Evolutionary conservation across 1,140 invertebrate genomes (phyloP).

Genomic region (Camponotus vicinus): DNA sequence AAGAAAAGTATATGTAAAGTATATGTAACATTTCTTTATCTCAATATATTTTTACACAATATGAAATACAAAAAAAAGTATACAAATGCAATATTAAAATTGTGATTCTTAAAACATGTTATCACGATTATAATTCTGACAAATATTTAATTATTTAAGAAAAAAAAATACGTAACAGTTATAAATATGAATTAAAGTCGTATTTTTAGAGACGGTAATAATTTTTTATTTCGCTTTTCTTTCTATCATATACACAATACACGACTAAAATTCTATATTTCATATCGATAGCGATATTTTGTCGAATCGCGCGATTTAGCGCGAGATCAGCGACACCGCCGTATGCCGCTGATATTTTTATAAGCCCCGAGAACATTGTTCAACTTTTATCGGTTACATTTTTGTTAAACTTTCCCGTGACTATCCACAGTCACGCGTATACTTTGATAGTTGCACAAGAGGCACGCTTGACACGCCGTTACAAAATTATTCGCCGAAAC

Average conservation of each 20-base stretch:
- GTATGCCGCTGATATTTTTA: background rate
- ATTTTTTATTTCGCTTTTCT: conserved; percentile 14
- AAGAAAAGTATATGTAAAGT: background rate
- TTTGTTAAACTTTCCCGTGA: conserved; percentile 4
- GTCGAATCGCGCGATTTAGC: conserved; percentile 34
- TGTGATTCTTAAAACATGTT: conserved; percentile 18
- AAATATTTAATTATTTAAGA: background rate
- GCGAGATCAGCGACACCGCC: conserved; percentile 23
- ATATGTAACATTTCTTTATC: background rate
- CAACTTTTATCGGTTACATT: conserved; percentile 32
- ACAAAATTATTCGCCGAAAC: conserved; percentile 37
- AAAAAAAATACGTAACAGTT: background rate
- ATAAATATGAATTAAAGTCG: conserved; percentile 6
- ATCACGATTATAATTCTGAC: background rate
- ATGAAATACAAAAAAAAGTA: conserved; percentile 7
- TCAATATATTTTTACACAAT: background rate
- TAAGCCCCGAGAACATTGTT: conserved; percentile 9
- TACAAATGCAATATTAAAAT: conserved; percentile 61
- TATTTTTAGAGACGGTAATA: conserved; percentile 8
- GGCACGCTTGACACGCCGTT: conserved; percentile 16
- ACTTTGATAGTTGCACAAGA: background rate
- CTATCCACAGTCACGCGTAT: conserved; percentile 25
- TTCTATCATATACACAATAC: background rate
- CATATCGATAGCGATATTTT: background rate
- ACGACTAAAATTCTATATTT: background rate